These are phyloP conservation scores for Dioctria linearis DNA, from an alignment of 2,888 invertebrate genomes.

Conservation along the genomic window DNA sequence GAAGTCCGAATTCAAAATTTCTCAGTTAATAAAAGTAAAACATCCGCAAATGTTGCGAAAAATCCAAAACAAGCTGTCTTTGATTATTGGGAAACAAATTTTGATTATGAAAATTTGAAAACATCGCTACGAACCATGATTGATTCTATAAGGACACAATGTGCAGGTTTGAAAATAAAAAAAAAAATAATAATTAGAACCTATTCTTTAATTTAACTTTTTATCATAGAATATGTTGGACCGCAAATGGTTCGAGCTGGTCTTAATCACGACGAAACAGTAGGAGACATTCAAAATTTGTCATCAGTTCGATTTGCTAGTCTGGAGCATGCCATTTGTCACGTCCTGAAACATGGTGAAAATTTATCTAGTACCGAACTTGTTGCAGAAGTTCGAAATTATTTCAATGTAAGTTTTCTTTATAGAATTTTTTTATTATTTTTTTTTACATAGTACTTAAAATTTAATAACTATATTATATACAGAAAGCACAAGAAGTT, in stretches of 20 bases:
- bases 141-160: too few species aligned
- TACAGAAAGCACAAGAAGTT: slow-evolving; percentile 24
- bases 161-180: too few species aligned
- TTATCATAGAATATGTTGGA: slow-evolving; percentile 24
- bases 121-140: too few species aligned
- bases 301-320: slow-evolving; percentile 7
- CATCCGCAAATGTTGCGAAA: neutral
- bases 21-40: neutral
- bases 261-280: slow-evolving; percentile 13
- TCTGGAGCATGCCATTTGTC: slow-evolving; percentile 25
- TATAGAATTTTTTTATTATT: neutral
- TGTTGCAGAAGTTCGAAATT: slow-evolving; percentile 2
- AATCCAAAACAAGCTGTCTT: slow-evolving; percentile 27
- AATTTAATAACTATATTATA: neutral
- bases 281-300: slow-evolving; percentile 16
- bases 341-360: neutral
- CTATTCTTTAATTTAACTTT: too few species aligned
- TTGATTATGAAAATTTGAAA: neutral
- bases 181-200: neutral
- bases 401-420: slow-evolving; percentile 15
- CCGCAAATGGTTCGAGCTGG: slow-evolving; percentile 15
- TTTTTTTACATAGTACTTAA: neutral
- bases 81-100: slow-evolving; percentile 10
- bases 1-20: slow-evolving; percentile 18
- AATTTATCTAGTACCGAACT: neutral